These are phyloP conservation scores for Epizoanthus ramosus DNA, from an alignment of 92 coral and sea anemone species.

Conservation along the genomic window DNA sequence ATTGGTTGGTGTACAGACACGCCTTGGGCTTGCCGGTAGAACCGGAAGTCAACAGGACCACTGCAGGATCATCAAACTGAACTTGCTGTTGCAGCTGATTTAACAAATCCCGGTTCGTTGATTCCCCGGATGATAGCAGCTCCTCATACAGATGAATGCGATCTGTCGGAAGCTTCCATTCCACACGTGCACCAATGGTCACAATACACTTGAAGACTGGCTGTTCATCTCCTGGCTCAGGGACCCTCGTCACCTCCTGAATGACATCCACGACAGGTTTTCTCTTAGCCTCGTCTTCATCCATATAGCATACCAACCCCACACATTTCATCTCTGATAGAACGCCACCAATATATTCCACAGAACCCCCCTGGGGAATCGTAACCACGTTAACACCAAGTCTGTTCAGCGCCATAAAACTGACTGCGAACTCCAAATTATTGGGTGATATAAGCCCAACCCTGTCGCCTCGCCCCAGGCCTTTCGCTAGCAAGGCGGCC, in stretches of 20 bases:
- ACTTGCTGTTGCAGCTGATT: neutral
- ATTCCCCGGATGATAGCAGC: neutral
- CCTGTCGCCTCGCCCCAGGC: conserved; percentile 55
- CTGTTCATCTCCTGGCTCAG: neutral
- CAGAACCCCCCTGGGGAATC: neutral
- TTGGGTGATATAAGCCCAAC: conserved; percentile 46
- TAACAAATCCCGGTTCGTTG: neutral
- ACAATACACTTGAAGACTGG: neutral
- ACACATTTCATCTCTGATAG: neutral
- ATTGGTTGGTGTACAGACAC: conserved; percentile 16
- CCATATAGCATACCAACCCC: conserved; percentile 21
- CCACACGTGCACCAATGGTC: neutral
- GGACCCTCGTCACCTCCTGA: neutral
- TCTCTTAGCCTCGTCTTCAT: conserved; percentile 12
- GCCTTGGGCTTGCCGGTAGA: conserved; percentile 14
- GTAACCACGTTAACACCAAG: conserved; percentile 44
- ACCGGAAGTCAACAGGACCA: conserved; percentile 17
- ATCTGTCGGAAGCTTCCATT: conserved; percentile 7
- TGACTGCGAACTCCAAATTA: conserved; percentile 43
- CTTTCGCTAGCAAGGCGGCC: conserved; percentile 35
- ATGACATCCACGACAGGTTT: neutral
- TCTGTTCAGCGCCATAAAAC: conserved; percentile 56
- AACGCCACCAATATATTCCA: neutral
- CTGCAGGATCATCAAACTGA: conserved; percentile 29
- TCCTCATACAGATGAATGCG: neutral